A percentile compares a stretch with the other conserved stretches of the same genome.
phyloP scores from a whole-genome alignment of 2,888 invertebrate species.

The Neoascia interrupta region DNA sequence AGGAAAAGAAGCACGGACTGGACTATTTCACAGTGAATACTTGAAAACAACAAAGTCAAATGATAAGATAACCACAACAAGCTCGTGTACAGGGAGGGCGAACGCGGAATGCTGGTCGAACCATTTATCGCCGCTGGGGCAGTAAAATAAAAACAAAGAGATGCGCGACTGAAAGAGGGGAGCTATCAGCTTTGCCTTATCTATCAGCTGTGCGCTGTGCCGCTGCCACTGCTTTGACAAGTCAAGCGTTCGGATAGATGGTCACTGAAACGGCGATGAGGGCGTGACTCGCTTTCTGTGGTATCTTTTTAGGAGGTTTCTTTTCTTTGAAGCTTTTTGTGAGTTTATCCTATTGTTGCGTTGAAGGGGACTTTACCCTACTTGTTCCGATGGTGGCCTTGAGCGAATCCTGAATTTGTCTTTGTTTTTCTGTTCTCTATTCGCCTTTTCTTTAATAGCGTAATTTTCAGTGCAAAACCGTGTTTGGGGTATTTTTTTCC shows the following conservation, averaged over 20 bases:
- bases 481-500: too few species aligned
- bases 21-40: neutral
- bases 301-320: neutral
- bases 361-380: too few species aligned
- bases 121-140: neutral
- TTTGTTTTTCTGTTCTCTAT: too few species aligned
- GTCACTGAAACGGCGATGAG: neutral
- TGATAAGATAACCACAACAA: constrained; percentile 40
- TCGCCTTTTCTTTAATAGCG: too few species aligned
- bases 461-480: too few species aligned
- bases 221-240: neutral
- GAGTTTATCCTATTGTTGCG: too few species aligned
- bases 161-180: neutral
- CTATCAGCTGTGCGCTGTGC: constrained; percentile 35
- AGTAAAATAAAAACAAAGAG: constrained; percentile 23
- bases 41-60: constrained; percentile 13
- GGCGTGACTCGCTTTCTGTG: neutral
- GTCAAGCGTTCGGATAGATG: neutral
- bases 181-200: constrained; percentile 20
- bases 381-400: too few species aligned
- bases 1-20: neutral
- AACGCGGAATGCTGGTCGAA: constrained; percentile 8
- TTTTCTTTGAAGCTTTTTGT: neutral
- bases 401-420: too few species aligned
- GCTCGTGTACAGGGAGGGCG: constrained; percentile 1